Base-by-base conservation (phyloP, 2,888 invertebrate genomes). In the Spodoptera picta region DNA sequence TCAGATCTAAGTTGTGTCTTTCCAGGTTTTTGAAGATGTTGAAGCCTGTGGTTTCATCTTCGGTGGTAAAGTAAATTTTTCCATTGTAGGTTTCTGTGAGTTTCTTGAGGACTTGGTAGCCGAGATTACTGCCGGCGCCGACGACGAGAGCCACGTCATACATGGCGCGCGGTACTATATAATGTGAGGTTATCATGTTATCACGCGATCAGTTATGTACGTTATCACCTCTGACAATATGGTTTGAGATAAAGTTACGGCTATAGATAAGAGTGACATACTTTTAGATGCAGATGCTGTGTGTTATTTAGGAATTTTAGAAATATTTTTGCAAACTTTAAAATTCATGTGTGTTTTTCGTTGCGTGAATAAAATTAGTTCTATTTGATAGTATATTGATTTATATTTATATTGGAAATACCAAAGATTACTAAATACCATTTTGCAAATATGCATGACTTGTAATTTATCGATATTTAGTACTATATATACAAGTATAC, bases 41-140 rank as follows among this genome's bases (percentile, higher is more conserved):
- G 79, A 84, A 91, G 5, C 94, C 93, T 0, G 80, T 80, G 0
- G 88, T 80, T 58, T 92, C 90, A 44, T 93, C 92, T 81, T 94
- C 93, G 0, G 93, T 87, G 0, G 94, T 94, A 76, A 92, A 94
- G 79, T 94, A 94, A 59, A 94, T 90, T 78, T 91, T 93, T 44
- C 92, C 91, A 60, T 87, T 69, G 83, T 92, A 92, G 3, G 79
- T 77, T 69, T 87, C 83, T 36, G 82, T 80, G 1, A 94, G 87
- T 80, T 88, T 89, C 69, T 86, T 92, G 1, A 94, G 75, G 0
- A 94, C 91, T 83, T 93, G 92, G 65, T 90, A 93, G 65, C 94
- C 94, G 59, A 94, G 83, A 80, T 93, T 94, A 78, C 90, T 91
- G 60, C 90, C 86, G 50, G 93, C 94, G 60, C 92, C 92, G 14